Evolutionary conservation across 2,888 invertebrate species (phyloP).

Genomic region (Cheilosia soror): DNA sequence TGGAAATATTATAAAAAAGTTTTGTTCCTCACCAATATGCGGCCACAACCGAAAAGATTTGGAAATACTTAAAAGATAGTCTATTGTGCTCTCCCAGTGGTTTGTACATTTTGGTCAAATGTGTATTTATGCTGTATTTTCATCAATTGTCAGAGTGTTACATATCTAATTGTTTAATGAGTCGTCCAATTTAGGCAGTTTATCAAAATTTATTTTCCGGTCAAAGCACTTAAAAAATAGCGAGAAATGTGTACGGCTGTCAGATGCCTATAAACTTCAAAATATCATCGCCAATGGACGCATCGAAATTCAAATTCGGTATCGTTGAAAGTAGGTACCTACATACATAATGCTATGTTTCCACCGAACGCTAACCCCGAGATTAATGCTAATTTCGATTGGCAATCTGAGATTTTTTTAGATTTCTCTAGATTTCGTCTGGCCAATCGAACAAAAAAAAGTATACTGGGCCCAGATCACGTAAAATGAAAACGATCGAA

Average conservation of each 20-base stretch:
- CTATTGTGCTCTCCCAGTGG: constrained; percentile 80
- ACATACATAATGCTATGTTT: too few relatives aligned
- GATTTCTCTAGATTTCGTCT: too few relatives aligned
- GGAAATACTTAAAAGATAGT: constrained; percentile 86
- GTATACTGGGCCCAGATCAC: too few relatives aligned
- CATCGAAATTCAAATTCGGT: neutral
- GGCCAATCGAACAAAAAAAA: too few relatives aligned
- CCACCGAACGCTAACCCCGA: too few relatives aligned
- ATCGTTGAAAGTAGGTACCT: too few relatives aligned
- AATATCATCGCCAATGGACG: neutral
- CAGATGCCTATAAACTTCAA: constrained; percentile 7
- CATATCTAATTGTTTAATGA: constrained; percentile 64
- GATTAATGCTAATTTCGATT: too few relatives aligned
- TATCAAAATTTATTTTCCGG: constrained; percentile 14
- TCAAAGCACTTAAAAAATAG: constrained; percentile 15
- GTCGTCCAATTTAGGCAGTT: neutral
- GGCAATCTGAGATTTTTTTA: too few relatives aligned
- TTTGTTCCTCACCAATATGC: constrained; percentile 88
- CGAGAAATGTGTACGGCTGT: neutral
- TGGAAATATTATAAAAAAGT: neutral
- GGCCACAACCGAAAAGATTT: constrained; percentile 90
- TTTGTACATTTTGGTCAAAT: constrained; percentile 80
- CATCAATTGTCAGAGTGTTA: constrained; percentile 30
- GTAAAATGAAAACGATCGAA: too few relatives aligned
- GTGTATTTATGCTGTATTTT: constrained; percentile 12